Evolutionary conservation across 2,113 vertebrate species (phyloP).

Genomic region (Onychostoma macrolepis): DNA sequence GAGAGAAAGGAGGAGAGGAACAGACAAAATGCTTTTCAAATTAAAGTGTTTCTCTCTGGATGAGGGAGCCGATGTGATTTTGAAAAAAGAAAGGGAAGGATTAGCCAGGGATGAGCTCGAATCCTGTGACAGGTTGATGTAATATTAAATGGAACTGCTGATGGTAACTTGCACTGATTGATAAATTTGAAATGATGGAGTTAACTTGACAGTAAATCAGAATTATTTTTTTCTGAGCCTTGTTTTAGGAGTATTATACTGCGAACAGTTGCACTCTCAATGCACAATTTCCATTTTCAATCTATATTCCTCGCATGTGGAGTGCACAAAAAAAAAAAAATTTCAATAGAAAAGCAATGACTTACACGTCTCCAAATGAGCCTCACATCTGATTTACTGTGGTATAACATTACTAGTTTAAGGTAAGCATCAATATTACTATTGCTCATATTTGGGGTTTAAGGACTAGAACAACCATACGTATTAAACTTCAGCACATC

Average conservation of each 20-base stretch:
- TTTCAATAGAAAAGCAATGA: slow-evolving; percentile 11
- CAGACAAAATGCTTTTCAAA: slow-evolving; percentile 34
- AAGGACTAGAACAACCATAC: background rate
- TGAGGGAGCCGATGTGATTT: slow-evolving; percentile 23
- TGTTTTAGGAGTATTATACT: slow-evolving; percentile 13
- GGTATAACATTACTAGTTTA: background rate
- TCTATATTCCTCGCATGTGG: background rate
- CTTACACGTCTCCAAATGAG: slow-evolving; percentile 3
- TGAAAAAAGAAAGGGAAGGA: slow-evolving; percentile 29
- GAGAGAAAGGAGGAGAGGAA: slow-evolving; percentile 39
- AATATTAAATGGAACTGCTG: slow-evolving; percentile 29
- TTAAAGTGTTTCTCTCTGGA: slow-evolving; percentile 40
- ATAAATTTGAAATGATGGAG: slow-evolving; percentile 41
- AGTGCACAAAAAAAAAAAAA: too few species aligned
- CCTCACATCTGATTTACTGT: slow-evolving; percentile 1
- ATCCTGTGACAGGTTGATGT: slow-evolving; percentile 41
- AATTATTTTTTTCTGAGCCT: slow-evolving; percentile 20
- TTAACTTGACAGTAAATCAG: slow-evolving; percentile 37
- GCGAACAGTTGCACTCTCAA: background rate
- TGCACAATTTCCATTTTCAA: slow-evolving; percentile 30
- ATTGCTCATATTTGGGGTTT: background rate
- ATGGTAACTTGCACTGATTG: slow-evolving; percentile 17
- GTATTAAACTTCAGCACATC: background rate
- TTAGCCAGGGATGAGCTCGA: slow-evolving; percentile 29
- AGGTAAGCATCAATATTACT: background rate